Conservation (phyloP, 92 coral and sea anemone genomes). For the Palythoa heliodiscus region DNA sequence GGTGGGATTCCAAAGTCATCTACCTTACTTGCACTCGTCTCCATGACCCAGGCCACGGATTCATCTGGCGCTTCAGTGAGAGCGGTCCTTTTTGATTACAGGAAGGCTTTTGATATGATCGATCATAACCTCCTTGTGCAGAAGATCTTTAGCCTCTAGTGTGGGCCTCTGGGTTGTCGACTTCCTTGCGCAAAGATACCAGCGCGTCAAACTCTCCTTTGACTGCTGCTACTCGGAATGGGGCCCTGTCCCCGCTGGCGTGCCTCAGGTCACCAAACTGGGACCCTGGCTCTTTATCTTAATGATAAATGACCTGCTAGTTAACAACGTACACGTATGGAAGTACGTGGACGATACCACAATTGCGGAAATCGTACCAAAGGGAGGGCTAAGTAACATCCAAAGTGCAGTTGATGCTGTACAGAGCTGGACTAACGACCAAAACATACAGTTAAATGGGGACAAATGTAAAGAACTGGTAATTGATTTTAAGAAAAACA, state of each 20-base stretch:
- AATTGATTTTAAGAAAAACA: background rate
- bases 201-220: background rate
- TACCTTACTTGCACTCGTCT: background rate
- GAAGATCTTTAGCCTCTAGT: background rate
- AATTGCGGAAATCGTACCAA: background rate
- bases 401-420: background rate
- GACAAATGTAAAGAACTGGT: background rate
- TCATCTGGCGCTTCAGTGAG: background rate
- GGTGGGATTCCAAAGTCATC: constrained; percentile 13
- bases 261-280: background rate
- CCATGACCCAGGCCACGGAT: constrained; percentile 1
- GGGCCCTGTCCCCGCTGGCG: too few relatives aligned
- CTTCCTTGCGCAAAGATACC: background rate
- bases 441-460: background rate
- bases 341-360: constrained; percentile 5
- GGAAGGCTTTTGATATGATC: background rate
- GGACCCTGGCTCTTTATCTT: constrained; percentile 8
- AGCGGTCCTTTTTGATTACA: background rate
- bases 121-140: background rate
- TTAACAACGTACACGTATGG: background rate
- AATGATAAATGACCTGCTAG: background rate
- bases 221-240: constrained; percentile 16
- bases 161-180: background rate
- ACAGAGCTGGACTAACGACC: background rate
- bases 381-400: background rate